Conservation (phyloP, 2,888 invertebrate species). For the Hololepta plana region DNA sequence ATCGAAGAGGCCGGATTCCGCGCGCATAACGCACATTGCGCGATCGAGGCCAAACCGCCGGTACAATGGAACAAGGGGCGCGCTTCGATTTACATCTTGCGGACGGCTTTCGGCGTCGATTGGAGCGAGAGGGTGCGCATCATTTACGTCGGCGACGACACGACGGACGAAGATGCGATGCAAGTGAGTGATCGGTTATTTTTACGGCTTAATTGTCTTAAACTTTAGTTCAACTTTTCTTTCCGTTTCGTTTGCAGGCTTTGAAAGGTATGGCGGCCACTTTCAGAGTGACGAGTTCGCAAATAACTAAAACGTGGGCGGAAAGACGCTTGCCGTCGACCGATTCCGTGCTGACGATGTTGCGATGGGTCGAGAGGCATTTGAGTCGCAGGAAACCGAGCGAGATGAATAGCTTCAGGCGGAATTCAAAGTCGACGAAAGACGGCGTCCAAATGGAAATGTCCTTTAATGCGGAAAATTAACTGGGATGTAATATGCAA, state of each 20-base stretch:
- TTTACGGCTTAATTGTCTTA: too few species aligned
- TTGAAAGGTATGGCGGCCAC: slow-evolving; percentile 87
- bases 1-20: slow-evolving; percentile 64
- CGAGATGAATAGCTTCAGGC: slow-evolving; percentile 27
- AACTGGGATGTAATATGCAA: too few species aligned
- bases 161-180: slow-evolving; percentile 83
- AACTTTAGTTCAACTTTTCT: slow-evolving; percentile 1
- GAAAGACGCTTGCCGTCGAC: slow-evolving; percentile 75
- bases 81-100: slow-evolving; percentile 75
- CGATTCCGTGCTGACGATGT: slow-evolving; percentile 74
- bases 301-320: slow-evolving; percentile 71
- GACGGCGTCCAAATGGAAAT: slow-evolving; percentile 64
- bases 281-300: slow-evolving; percentile 72
- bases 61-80: slow-evolving; percentile 85
- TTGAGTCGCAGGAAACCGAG: slow-evolving; percentile 59
- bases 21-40: slow-evolving; percentile 66
- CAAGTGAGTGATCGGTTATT: slow-evolving; percentile 42
- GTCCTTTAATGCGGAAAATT: too few species aligned
- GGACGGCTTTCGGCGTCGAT: slow-evolving; percentile 79
- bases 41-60: slow-evolving; percentile 79
- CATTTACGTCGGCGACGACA: slow-evolving; percentile 78
- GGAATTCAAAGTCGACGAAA: slow-evolving; percentile 46
- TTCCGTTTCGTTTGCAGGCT: slow-evolving; percentile 34
- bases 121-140: slow-evolving; percentile 83
- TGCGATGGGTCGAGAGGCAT: slow-evolving; percentile 80